phyloP scores from a whole-genome alignment of 1,140 invertebrate genomes.

The Tetragonula clypearis region DNA sequence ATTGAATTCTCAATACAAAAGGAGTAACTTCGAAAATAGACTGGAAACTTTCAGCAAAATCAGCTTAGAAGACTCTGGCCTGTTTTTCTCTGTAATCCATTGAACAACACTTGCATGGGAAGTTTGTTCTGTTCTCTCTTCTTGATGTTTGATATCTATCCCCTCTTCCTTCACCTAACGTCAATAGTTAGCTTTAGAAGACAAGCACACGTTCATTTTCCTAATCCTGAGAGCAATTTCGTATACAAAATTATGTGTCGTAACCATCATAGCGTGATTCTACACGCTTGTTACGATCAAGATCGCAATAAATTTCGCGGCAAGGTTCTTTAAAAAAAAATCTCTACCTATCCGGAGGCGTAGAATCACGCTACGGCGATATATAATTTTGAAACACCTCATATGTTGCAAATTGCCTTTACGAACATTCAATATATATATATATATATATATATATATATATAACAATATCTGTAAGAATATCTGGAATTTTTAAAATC shows the following conservation, averaged over 20 bases:
- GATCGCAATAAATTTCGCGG: no score
- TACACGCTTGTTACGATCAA: no score
- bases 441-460: neutral
- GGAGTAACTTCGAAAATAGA: conserved; percentile 29
- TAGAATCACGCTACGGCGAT: no score
- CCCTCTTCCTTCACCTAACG: neutral
- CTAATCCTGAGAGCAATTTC: neutral
- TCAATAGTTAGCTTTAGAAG: neutral
- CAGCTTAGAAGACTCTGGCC: neutral
- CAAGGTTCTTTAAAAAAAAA: no score
- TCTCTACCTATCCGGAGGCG: no score
- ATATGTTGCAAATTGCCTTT: no score
- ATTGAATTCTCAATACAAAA: conserved; percentile 15
- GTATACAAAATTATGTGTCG: no score
- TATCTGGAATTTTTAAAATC: neutral
- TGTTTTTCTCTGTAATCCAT: conserved; percentile 25
- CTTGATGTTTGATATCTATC: conserved; percentile 23
- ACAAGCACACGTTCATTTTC: neutral
- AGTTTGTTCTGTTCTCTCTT: conserved; percentile 1
- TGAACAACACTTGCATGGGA: conserved; percentile 29
- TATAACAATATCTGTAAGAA: no score
- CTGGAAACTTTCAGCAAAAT: conserved; percentile 20
- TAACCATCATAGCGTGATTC: no score
- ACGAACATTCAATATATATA: neutral
- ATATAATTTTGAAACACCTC: no score